Percentiles rank a stretch among this genome's conserved stretches.
Evolutionary conservation across 2,113 vertebrate species (phyloP).

Genomic region (Trinectes maculatus): DNA sequence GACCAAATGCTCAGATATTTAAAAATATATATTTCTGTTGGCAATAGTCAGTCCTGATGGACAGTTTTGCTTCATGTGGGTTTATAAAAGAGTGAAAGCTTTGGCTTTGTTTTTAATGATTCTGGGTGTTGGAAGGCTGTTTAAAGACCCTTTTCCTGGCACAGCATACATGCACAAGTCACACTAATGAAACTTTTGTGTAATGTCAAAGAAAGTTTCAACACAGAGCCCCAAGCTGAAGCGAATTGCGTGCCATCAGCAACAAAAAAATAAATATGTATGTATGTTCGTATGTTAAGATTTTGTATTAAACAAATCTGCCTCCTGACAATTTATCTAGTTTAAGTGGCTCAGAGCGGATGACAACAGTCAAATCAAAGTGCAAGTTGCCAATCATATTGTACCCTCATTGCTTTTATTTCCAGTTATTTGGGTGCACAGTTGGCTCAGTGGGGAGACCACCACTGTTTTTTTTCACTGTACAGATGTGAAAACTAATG

Average conservation of each 20-base stretch:
- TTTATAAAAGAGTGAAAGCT: conserved; percentile 45
- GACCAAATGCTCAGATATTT: conserved; percentile 58
- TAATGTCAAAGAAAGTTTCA: conserved; percentile 34
- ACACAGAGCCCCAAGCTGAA: not conserved
- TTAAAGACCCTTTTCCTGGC: conserved; percentile 9
- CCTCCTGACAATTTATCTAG: not conserved
- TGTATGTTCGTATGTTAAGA: no score
- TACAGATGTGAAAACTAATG: not conserved
- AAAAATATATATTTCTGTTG: conserved; percentile 30
- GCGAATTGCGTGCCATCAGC: not conserved
- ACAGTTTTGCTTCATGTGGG: conserved; percentile 26
- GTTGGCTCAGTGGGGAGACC: not conserved
- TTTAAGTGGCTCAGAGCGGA: not conserved
- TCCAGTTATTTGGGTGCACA: not conserved
- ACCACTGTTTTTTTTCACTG: not conserved
- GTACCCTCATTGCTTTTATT: not conserved
- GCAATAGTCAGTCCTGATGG: conserved; percentile 17
- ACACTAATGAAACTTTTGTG: not conserved
- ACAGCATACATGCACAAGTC: conserved; percentile 3
- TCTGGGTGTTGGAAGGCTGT: not conserved
- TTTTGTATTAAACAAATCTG: not conserved
- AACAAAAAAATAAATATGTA: no score
- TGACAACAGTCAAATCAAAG: no score
- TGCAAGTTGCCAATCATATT: no score
- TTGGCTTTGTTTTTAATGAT: conserved; percentile 30